Base-by-base conservation (phyloP, 1,140 invertebrate species). In the Neodiprion virginianus region DNA sequence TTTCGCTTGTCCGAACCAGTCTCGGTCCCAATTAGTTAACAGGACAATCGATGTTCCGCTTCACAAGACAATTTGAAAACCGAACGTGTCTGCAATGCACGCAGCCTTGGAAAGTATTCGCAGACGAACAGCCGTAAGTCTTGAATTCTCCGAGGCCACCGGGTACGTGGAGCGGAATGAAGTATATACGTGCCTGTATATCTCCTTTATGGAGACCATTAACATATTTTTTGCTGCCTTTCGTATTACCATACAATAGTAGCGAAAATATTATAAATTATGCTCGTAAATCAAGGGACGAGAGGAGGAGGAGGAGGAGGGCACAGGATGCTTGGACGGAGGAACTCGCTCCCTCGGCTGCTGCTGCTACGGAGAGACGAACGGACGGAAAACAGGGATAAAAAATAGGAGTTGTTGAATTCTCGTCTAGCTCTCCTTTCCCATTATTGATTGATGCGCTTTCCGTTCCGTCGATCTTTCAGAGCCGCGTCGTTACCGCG, bases 201-300 rank as follows among this genome's bases (percentile, higher is more conserved):
- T 87, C 84, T 87, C 84, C 84, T 87, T 87, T 87, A 87, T 87
- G 81, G 85, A 83, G 82, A 85, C 86, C 85, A 87, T 87, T 87
- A 87, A 86, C 86, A 86, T 87, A 87, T 87, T 87, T 87, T 87
- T 87, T 87, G 28, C 28, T 40, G 83, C 84, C 78, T 78, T 81
- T 80, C 83, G 81, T 83, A 87, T 87, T 87, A 87, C 83, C 86
- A 87, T 87, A 87, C 86, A 87, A 87, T 87, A 87, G 85, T 84
- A 85, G 85, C 82, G 84, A 86, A 87, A 87, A 87, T 87, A 87
- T 86, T 87, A 86, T 85, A 87, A 61, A 61, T 61, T 61, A 10
- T 67, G 50, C 50, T 48, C 48, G 47, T 21, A 67, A 53, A 65
- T 65, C 49, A 28, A 73, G 23, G 17, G 69, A 11, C 28, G 9